Evolutionary conservation across 2,113 vertebrate species (phyloP), one percentile per base, ranked within the genome.

Genomic region (Baryphthengus martii): DNA sequence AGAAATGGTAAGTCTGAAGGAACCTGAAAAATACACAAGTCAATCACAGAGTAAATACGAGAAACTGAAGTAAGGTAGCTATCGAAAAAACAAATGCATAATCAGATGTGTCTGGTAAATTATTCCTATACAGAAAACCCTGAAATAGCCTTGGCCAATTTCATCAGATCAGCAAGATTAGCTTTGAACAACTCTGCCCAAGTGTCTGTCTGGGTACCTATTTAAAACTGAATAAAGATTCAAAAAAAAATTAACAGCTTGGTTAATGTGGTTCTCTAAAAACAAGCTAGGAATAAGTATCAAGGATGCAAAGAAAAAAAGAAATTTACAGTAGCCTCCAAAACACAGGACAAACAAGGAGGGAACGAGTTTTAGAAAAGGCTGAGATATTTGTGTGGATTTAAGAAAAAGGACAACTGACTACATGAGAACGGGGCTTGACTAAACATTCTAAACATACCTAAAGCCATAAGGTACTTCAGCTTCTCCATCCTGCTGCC

Each of bases 401-500:
- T 37, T n/a, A 58, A 58, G 33, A 15, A 45, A 52, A 61, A 53
- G 11, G 3, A 12, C 13, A 58, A 42, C 5, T 44, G 45, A 39
- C 37, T 67, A 17, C 14, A 26, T 1, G 5, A 40, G 24, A 71
- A 33, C 19, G 37, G 16, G 12, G 18, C 31, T 44, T 42, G 37
- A 61, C 42, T 33, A 13, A 33, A 8, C 4, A 8, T 24, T 10
- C n/a, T 39, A 55, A 73, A 65, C 0, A 0, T 3, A 49, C 8
- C 11, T 35, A 52, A 66, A 65, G 17, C 49, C 16, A 8, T 12
- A 7, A 61, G 11, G 8, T 26, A 31, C 44, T 35, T 37, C 20
- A 72, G n/a, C 9, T 67, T 67, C 52, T 24, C 26, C 28, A 62
- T 10, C 17, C n/a, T 17, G 16, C 15, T 17, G 15, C 15, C 23